phyloP scores from a whole-genome alignment of 2,797 vertebrate genomes.

The Otus scops region DNA sequence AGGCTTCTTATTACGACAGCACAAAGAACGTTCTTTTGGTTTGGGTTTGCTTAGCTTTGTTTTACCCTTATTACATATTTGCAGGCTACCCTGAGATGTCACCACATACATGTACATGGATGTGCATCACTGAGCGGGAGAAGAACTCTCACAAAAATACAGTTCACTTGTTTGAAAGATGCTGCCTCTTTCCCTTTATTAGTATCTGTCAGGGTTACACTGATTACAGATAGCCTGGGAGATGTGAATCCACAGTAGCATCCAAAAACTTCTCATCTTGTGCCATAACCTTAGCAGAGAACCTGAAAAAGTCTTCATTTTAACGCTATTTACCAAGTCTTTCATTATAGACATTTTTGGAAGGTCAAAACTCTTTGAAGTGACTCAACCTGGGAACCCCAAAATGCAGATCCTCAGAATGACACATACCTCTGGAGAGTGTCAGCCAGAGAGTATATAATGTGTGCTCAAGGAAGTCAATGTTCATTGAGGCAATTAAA shows the following conservation, averaged over 20 bases:
- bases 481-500: constrained; percentile 56
- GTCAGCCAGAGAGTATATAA: neutral
- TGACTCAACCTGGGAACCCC: neutral
- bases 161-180: neutral
- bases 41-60: neutral
- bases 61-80: neutral
- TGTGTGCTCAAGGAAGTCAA: neutral
- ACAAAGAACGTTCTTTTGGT: neutral
- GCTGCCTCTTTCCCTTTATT: neutral
- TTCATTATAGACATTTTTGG: neutral
- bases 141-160: neutral
- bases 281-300: neutral
- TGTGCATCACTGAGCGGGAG: neutral
- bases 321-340: neutral
- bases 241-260: neutral
- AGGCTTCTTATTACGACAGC: neutral
- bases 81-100: neutral
- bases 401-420: neutral
- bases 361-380: neutral
- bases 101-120: neutral
- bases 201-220: neutral
- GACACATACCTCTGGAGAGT: neutral
- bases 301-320: neutral
- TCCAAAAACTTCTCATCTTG: neutral
- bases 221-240: neutral